Conservation (phyloP, 2,113 vertebrate genomes). For the Vanacampus margaritifer region DNA sequence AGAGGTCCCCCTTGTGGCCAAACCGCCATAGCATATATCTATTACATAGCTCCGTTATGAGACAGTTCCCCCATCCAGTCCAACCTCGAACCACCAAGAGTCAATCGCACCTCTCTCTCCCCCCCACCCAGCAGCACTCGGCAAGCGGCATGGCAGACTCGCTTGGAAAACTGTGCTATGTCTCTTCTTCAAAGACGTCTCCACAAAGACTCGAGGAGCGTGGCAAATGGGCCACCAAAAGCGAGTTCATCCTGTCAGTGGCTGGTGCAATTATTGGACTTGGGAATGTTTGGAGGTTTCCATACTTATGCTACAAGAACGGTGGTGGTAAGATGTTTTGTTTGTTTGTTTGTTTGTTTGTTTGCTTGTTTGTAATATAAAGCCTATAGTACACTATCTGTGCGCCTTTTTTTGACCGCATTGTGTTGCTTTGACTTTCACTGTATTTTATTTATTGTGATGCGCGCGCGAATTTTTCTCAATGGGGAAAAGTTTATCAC, state of each 20-base stretch:
- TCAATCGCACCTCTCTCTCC: background rate
- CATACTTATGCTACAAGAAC: conserved; percentile 70
- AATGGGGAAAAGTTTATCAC: background rate
- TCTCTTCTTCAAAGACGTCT: conserved; percentile 6
- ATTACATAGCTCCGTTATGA: conserved; percentile 12
- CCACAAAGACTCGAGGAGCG: conserved; percentile 32
- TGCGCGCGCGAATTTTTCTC: background rate
- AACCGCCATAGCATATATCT: conserved; percentile 6
- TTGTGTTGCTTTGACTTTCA: too few species aligned
- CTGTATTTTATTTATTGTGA: too few species aligned
- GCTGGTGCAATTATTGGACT: conserved; percentile 64
- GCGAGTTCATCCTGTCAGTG: conserved; percentile 59
- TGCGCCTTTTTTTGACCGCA: too few species aligned
- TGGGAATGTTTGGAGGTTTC: conserved; percentile 69
- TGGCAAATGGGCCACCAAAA: conserved; percentile 59
- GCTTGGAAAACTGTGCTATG: conserved; percentile 2
- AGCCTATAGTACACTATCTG: too few species aligned
- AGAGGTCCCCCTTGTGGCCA: conserved; percentile 50
- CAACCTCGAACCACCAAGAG: conserved; percentile 7
- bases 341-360: background rate
- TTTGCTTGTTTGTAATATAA: too few species aligned
- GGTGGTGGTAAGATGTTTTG: conserved; percentile 56
- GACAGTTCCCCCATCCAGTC: conserved; percentile 5
- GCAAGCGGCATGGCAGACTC: conserved; percentile 37
- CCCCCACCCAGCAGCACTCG: background rate